phyloP scores from a whole-genome alignment of 2,797 vertebrate genomes.

The Fundulus diaphanus region DNA sequence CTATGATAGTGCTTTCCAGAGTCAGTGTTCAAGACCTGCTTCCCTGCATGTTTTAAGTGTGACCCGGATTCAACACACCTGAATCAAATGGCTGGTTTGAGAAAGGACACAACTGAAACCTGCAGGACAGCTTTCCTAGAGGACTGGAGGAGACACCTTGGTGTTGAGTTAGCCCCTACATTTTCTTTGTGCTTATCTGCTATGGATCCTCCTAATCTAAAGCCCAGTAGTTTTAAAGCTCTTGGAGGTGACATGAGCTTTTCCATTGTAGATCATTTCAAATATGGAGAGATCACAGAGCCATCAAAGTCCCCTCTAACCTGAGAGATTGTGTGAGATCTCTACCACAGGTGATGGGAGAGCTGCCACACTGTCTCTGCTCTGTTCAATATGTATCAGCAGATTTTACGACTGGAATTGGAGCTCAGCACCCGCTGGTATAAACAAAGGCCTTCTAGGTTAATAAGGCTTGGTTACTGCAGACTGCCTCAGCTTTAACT shows the following conservation, averaged over 20 bases:
- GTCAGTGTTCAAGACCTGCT: neutral
- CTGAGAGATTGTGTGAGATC: neutral
- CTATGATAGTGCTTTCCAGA: neutral
- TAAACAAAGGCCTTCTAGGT: slow-evolving; percentile 22
- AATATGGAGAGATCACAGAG: slow-evolving; percentile 54
- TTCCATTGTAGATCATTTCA: slow-evolving; percentile 53
- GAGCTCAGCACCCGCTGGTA: slow-evolving; percentile 14
- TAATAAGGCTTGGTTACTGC: slow-evolving; percentile 23
- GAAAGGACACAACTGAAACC: neutral
- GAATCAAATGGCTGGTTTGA: neutral
- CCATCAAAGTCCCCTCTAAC: slow-evolving; percentile 20
- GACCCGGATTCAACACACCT: neutral
- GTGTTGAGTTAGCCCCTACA: neutral
- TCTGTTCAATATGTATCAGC: slow-evolving; percentile 15
- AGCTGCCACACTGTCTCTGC: neutral
- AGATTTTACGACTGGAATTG: slow-evolving; percentile 24
- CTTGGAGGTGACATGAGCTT: slow-evolving; percentile 56
- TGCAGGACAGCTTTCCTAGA: neutral
- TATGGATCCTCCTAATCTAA: neutral
- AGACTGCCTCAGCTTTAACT: slow-evolving; percentile 19
- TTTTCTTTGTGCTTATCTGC: slow-evolving; percentile 1
- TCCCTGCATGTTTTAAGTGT: neutral
- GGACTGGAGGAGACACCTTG: neutral
- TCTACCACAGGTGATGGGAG: slow-evolving; percentile 28
- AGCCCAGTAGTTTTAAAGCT: slow-evolving; percentile 42